A percentile compares a stretch with the other conserved stretches of the same genome.
These are phyloP conservation scores for Dexiosoma caninum DNA, from an alignment of 2,888 invertebrate genomes.

Conservation along the genomic window DNA sequence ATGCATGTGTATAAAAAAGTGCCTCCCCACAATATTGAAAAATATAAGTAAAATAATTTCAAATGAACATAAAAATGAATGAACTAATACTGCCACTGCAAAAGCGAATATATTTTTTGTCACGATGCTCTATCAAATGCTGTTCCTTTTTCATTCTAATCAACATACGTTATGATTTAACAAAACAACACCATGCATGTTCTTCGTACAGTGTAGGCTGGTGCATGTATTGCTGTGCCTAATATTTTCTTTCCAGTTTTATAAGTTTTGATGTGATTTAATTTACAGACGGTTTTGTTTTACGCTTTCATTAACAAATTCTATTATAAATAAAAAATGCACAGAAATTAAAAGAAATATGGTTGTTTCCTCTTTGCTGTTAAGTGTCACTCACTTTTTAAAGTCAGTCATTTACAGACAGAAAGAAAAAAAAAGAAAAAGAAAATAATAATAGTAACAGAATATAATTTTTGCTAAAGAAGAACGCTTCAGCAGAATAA, in stretches of 20 bases:
- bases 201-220: background rate
- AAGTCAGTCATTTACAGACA: slow-evolving; percentile 35
- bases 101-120: too few relatives aligned
- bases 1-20: too few relatives aligned
- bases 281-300: slow-evolving; percentile 30
- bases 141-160: too few relatives aligned
- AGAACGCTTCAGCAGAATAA: background rate
- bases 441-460: background rate
- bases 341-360: background rate
- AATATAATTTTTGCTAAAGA: background rate
- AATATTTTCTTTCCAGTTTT: background rate
- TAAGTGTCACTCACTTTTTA: slow-evolving; percentile 56
- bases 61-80: too few relatives aligned
- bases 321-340: slow-evolving; percentile 26
- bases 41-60: too few relatives aligned
- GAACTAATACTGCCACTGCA: too few relatives aligned
- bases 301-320: slow-evolving; percentile 43
- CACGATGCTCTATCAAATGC: too few relatives aligned
- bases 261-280: slow-evolving; percentile 54
- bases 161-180: background rate
- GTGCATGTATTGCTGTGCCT: background rate
- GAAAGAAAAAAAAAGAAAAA: background rate
- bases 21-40: too few relatives aligned
- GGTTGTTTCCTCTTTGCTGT: slow-evolving; percentile 25
- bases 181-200: background rate